phyloP scores from a whole-genome alignment of 2,113 vertebrate genomes.

The Elachura formosa region DNA sequence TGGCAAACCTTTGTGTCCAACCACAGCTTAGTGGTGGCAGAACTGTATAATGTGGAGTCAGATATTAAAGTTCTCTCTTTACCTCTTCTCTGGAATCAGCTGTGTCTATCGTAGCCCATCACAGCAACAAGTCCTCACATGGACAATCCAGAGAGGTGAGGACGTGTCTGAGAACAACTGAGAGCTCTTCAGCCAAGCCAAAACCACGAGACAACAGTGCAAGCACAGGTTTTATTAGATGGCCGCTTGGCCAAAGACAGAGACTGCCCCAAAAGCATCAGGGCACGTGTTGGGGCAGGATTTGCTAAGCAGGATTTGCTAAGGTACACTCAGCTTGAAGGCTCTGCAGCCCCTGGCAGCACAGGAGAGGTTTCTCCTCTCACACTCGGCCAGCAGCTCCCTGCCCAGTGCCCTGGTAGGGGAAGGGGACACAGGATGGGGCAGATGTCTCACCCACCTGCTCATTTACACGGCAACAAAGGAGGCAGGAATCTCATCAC shows the following conservation, averaged over 20 bases:
- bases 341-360: background rate
- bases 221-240: background rate
- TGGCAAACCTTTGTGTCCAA: no score
- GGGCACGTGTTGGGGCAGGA: no score
- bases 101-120: no score
- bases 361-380: background rate
- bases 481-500: background rate
- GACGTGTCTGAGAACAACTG: background rate
- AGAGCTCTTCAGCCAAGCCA: background rate
- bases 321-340: background rate
- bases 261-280: background rate
- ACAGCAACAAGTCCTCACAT: rapidly evolving
- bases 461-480: background rate
- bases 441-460: background rate
- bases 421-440: background rate
- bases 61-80: no score
- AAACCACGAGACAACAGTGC: background rate
- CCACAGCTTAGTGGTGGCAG: no score
- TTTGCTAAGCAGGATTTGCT: background rate
- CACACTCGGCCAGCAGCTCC: background rate
- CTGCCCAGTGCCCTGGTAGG: background rate
- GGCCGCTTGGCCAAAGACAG: background rate
- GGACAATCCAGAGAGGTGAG: background rate
- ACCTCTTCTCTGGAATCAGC: no score
- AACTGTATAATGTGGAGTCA: no score